phyloP scores from a whole-genome alignment of 2,113 vertebrate species.

The Muntiacus muntjak region DNA sequence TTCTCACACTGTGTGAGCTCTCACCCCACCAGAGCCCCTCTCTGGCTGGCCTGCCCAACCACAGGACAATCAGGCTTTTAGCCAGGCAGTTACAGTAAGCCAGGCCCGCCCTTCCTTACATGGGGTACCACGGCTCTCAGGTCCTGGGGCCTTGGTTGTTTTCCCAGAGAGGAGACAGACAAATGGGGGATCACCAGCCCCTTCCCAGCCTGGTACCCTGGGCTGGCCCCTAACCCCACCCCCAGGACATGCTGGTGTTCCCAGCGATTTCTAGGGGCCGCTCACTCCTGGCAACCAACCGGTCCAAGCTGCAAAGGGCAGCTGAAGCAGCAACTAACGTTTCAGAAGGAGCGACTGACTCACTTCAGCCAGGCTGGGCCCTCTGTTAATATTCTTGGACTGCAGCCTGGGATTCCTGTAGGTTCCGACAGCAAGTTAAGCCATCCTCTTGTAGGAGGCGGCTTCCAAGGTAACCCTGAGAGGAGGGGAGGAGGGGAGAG shows the following conservation, averaged over 20 bases:
- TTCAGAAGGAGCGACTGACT: conserved; percentile 31
- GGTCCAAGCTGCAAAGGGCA: neutral
- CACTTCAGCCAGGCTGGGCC: neutral
- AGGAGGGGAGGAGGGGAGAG: neutral
- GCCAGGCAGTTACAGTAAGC: conserved; percentile 78
- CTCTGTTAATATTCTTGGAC: neutral
- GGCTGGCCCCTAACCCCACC: fast-evolving
- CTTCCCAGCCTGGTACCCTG: neutral
- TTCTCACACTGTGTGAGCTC: neutral
- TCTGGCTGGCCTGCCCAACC: conserved; percentile 25
- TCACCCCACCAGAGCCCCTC: conserved; percentile 17
- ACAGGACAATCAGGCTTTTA: conserved; percentile 9
- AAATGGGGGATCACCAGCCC: neutral
- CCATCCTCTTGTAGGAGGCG: neutral
- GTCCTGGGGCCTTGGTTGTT: neutral
- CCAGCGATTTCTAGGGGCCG: neutral
- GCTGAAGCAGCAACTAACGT: neutral
- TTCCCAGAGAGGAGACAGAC: neutral
- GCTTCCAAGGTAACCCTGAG: neutral
- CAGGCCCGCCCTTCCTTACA: conserved; percentile 72
- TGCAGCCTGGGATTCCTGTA: conserved; percentile 33
- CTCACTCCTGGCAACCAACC: neutral
- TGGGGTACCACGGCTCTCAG: conserved; percentile 15
- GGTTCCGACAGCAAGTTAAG: conserved; percentile 17
- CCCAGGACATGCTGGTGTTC: neutral